Conservation (phyloP, 2,113 vertebrate species). For the Amphiprion percula region DNA sequence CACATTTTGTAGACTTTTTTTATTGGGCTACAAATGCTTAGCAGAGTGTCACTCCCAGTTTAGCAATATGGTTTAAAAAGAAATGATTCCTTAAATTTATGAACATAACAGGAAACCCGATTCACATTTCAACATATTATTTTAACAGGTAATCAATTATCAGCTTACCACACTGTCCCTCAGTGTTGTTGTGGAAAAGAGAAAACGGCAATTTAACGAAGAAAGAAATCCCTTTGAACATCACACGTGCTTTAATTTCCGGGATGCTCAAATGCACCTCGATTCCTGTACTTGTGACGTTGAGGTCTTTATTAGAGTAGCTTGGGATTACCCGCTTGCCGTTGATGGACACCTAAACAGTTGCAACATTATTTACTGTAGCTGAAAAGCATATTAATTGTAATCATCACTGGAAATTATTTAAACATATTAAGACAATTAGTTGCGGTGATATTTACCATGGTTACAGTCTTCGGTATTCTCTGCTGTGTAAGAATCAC, state of each 20-base stretch:
- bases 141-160: not conserved
- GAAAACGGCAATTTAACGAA: conserved; percentile 86
- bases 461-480: conserved; percentile 37
- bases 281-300: conserved; percentile 83
- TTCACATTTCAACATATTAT: not conserved
- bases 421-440: not conserved
- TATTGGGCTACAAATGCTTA: not conserved
- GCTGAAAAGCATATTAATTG: conserved; percentile 9
- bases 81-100: not conserved
- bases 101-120: not conserved
- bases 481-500: conserved; percentile 82
- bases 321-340: conserved; percentile 71
- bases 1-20: not conserved
- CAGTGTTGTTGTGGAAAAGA: conserved; percentile 90
- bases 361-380: not conserved
- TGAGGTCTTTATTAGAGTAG: conserved; percentile 84
- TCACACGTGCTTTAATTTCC: conserved; percentile 82
- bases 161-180: conserved; percentile 94
- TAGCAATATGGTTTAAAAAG: no score
- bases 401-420: not conserved
- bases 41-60: not conserved
- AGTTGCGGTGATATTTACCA: conserved; percentile 46
- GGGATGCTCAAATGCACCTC: conserved; percentile 86
- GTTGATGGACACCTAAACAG: conserved; percentile 87
- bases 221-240: conserved; percentile 87